These are phyloP conservation scores for Stegostoma tigrinum DNA, from an alignment of 2,113 vertebrate species.

Conservation along the genomic window DNA sequence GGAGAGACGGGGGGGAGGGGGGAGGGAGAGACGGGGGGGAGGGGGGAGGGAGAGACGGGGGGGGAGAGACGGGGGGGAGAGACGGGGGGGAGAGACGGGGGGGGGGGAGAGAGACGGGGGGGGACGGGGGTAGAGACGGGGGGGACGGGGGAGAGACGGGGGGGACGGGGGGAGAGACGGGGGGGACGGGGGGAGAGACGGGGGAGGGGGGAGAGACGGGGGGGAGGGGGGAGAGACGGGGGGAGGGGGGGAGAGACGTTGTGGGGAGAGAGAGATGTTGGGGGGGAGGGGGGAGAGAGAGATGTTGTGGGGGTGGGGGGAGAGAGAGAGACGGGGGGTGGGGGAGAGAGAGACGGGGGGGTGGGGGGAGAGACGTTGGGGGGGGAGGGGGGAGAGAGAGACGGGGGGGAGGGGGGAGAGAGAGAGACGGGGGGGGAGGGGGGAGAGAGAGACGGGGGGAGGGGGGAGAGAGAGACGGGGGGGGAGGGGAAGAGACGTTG, in stretches of 20 bases:
- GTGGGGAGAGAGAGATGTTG: neutral
- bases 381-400: too few species aligned
- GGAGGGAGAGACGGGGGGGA: accelerated
- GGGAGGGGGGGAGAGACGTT: accelerated
- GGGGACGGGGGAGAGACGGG: too few species aligned
- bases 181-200: accelerated
- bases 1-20: neutral
- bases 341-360: neutral
- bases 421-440: too few species aligned
- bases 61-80: too few species aligned
- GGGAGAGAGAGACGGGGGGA: too few species aligned
- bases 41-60: too few species aligned
- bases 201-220: too few species aligned
- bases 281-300: neutral
- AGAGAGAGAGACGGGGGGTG: neutral
- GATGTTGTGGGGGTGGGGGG: neutral
- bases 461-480: too few species aligned
- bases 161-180: neutral
- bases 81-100: too few species aligned
- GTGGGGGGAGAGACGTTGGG: neutral
- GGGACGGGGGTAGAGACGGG: neutral
- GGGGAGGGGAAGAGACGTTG: too few species aligned
- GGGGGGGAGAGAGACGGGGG: neutral
- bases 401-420: too few species aligned
- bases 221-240: neutral